Evolutionary conservation across 2,888 invertebrate genomes (phyloP).

Genomic region (Ceriagrion tenellum): DNA sequence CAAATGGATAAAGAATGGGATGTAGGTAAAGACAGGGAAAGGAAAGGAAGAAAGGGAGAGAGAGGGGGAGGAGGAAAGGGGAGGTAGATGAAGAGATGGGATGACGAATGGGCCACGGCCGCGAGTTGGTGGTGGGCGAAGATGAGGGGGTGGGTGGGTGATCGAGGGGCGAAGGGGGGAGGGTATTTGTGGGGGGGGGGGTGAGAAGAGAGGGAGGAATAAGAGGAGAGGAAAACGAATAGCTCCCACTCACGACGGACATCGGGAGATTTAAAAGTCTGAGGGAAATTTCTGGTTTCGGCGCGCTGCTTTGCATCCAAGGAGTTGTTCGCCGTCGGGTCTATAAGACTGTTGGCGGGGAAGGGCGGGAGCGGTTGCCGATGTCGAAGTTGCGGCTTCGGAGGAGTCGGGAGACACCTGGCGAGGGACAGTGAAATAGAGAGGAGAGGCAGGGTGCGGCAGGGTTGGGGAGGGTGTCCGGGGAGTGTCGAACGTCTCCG

Average conservation of each 20-base stretch:
- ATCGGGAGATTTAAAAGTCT: conserved; percentile 57
- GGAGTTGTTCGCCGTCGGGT: conserved; percentile 13
- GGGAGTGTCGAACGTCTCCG: too few relatives aligned
- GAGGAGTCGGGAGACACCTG: conserved; percentile 49
- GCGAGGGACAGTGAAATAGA: conserved; percentile 7
- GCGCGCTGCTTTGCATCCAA: conserved; percentile 60
- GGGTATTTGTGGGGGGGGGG: not conserved
- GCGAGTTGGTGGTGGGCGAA: not conserved
- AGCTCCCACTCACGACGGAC: conserved; percentile 50
- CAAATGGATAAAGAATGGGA: conserved; percentile 17
- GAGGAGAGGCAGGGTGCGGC: not conserved
- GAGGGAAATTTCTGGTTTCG: conserved; percentile 62
- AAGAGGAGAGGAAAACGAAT: conserved; percentile 28
- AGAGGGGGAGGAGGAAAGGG: not conserved
- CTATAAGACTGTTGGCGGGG: not conserved
- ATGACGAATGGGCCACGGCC: conserved; percentile 49
- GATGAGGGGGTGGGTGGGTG: not conserved
- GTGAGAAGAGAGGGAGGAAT: not conserved
- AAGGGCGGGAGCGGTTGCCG: conserved; percentile 20
- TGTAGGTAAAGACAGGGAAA: too few relatives aligned
- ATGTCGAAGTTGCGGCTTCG: conserved; percentile 50
- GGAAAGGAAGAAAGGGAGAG: not conserved
- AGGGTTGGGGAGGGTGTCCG: too few relatives aligned
- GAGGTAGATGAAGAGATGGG: conserved; percentile 22
- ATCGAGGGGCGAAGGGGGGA: not conserved